phyloP scores from a whole-genome alignment of 1,140 invertebrate species.

The Wiebesia pumilae region DNA sequence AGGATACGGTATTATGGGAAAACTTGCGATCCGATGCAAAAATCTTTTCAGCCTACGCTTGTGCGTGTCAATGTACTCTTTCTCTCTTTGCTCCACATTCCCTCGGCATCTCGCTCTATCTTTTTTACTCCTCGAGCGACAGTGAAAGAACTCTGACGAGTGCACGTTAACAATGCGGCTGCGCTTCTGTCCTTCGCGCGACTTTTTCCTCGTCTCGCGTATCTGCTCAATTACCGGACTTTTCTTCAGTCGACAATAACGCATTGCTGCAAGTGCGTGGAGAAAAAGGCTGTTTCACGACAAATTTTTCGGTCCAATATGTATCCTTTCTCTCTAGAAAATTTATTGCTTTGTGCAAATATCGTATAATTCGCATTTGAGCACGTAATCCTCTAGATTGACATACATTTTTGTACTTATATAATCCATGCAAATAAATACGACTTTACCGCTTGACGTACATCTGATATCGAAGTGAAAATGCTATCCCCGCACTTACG shows the following conservation, averaged over 20 bases:
- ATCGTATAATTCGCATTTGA: background rate
- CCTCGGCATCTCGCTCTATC: background rate
- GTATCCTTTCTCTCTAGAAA: background rate
- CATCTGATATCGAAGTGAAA: background rate
- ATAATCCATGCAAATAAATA: background rate
- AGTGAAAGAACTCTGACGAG: too few species aligned
- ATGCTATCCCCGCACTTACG: background rate
- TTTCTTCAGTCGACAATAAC: constrained; percentile 6
- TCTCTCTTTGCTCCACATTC: background rate
- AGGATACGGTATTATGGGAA: background rate
- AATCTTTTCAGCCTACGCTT: too few species aligned
- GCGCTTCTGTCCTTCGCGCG: background rate
- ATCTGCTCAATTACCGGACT: background rate
- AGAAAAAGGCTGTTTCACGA: constrained; percentile 10
- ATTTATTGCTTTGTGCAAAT: background rate
- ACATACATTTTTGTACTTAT: background rate
- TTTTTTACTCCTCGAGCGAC: background rate
- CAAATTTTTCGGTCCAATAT: background rate
- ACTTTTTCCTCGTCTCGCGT: background rate
- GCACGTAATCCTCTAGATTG: background rate
- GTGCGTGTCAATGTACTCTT: background rate
- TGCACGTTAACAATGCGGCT: background rate
- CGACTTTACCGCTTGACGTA: too few species aligned
- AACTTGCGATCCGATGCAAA: background rate
- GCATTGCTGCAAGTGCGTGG: background rate